phyloP scores from a whole-genome alignment of 2,888 invertebrate genomes.

The Acleris holmiana region DNA sequence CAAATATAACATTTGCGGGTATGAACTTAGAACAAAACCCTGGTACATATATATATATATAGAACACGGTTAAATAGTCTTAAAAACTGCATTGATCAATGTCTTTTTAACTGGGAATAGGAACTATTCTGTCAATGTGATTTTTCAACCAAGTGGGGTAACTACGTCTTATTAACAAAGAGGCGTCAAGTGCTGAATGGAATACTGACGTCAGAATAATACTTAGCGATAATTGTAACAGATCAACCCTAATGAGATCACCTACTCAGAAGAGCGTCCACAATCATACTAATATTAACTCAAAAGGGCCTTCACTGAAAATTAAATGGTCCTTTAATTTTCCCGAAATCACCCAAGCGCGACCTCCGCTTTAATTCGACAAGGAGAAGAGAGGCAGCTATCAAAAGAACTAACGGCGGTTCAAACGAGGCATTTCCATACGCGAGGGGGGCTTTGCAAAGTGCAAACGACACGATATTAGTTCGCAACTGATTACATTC shows the following conservation, averaged over 20 bases:
- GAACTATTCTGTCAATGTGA: too few relatives aligned
- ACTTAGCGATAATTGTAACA: constrained; percentile 10
- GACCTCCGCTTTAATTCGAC: constrained; percentile 80
- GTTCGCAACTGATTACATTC: constrained; percentile 84
- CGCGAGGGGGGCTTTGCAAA: constrained; percentile 74
- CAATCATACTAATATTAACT: constrained; percentile 78
- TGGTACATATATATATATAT: too few relatives aligned
- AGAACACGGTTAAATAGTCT: too few relatives aligned
- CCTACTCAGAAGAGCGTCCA: constrained; percentile 53
- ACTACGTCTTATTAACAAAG: too few relatives aligned
- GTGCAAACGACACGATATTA: constrained; percentile 76
- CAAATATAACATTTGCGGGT: too few relatives aligned
- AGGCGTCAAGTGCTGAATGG: background rate
- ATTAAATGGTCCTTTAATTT: constrained; percentile 79
- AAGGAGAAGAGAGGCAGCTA: constrained; percentile 69
- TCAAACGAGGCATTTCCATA: constrained; percentile 81
- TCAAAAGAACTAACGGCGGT: constrained; percentile 81
- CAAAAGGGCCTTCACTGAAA: constrained; percentile 70
- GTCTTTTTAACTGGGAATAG: too few relatives aligned
- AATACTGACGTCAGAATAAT: background rate
- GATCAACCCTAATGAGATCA: constrained; percentile 20
- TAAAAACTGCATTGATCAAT: too few relatives aligned
- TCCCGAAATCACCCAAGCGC: constrained; percentile 72
- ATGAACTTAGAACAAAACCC: too few relatives aligned
- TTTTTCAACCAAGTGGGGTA: too few relatives aligned